phyloP scores from a whole-genome alignment of 2,797 vertebrate species.

The Champsocephalus esox region DNA sequence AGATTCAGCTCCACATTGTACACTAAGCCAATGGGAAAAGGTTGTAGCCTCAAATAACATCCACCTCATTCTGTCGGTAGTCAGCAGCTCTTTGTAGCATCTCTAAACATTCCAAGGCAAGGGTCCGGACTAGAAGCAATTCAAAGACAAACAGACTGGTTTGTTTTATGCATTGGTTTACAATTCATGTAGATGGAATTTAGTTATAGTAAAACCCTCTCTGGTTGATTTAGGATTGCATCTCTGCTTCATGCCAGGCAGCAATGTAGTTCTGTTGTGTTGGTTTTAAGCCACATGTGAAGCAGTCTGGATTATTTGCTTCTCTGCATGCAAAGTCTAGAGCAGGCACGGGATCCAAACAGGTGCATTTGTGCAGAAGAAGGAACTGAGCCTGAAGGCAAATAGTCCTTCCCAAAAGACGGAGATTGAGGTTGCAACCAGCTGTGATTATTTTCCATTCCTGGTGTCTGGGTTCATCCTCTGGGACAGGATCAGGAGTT shows the following conservation, averaged over 20 bases:
- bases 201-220: neutral
- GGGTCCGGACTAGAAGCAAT: constrained; percentile 2
- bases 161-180: neutral
- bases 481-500: neutral
- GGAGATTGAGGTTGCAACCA: neutral
- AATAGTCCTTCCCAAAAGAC: neutral
- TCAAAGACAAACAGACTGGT: neutral
- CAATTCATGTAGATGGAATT: neutral
- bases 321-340: constrained; percentile 2
- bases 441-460: neutral
- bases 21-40: neutral
- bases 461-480: constrained; percentile 1
- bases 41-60: constrained; percentile 8
- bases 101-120: neutral
- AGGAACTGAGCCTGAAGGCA: neutral
- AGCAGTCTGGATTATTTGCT: neutral
- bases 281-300: constrained; percentile 1
- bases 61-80: neutral
- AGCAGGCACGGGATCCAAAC: neutral
- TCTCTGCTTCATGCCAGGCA: neutral
- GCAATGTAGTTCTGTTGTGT: neutral
- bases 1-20: neutral
- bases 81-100: neutral
- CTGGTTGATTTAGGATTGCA: neutral
- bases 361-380: constrained; percentile 9